A percentile compares a stretch with the other conserved stretches of the same genome.
Conservation (phyloP, 1,140 invertebrate genomes). For the Hyphantria cunea region DNA sequence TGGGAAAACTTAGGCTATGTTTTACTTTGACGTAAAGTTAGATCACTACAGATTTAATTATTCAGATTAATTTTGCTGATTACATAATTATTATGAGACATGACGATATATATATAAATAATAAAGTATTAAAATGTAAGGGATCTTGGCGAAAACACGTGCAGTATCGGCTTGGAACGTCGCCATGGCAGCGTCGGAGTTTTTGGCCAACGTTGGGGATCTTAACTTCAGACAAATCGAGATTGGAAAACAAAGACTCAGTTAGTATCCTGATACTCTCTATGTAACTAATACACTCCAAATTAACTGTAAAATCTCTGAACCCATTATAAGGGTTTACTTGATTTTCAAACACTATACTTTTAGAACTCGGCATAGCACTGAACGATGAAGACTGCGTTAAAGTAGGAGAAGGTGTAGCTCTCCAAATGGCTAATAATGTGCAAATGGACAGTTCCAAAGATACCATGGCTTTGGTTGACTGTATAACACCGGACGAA, state of each 20-base stretch:
- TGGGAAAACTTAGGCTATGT: no score
- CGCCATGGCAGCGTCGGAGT: constrained; percentile 42
- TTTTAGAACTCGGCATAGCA: constrained; percentile 47
- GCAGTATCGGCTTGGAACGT: constrained; percentile 37
- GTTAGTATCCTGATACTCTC: no score
- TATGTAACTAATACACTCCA: no score
- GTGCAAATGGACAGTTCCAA: constrained; percentile 46
- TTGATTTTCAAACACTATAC: no score
- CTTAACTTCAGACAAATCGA: constrained; percentile 49
- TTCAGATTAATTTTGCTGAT: no score
- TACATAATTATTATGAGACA: no score
- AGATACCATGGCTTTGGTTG: constrained; percentile 37
- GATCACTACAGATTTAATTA: no score
- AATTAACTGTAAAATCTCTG: no score
- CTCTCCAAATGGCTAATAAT: constrained; percentile 48
- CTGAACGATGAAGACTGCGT: constrained; percentile 55
- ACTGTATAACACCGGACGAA: constrained; percentile 45
- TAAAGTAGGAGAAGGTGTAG: constrained; percentile 46
- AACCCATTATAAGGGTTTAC: no score
- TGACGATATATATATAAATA: no score
- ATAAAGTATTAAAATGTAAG: constrained; percentile 20
- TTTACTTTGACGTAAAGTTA: no score
- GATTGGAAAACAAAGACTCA: constrained; percentile 54
- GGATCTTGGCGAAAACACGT: constrained; percentile 49
- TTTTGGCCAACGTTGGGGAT: constrained; percentile 50